These are phyloP conservation scores for Mystacides longicornis DNA, from an alignment of 2,888 invertebrate species.

Conservation along the genomic window DNA sequence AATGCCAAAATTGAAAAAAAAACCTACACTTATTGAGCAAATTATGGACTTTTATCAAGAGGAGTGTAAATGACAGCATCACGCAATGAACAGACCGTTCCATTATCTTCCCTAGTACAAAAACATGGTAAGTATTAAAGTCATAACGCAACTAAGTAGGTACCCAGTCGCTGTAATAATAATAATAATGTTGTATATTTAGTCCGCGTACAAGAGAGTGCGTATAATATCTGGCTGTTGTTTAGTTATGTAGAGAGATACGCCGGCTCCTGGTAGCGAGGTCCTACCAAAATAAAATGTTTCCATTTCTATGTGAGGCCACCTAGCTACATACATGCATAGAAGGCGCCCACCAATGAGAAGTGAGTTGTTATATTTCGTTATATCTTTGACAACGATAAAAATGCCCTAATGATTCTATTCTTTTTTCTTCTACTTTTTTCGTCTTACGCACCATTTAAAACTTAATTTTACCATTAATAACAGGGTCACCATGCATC, in stretches of 20 bases:
- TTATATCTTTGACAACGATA: slow-evolving; percentile 7
- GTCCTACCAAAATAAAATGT: neutral
- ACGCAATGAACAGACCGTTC: neutral
- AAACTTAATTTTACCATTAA: slow-evolving; percentile 9
- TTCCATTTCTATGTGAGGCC: neutral
- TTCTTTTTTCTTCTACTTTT: slow-evolving; percentile 8
- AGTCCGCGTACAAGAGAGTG: too few relatives aligned
- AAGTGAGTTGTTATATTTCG: slow-evolving; percentile 4
- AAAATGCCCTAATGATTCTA: slow-evolving; percentile 8
- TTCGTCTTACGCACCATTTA: slow-evolving; percentile 10
- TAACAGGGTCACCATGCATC: neutral
- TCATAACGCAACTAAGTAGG: too few relatives aligned
- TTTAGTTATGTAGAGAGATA: too few relatives aligned
- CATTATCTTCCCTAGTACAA: neutral
- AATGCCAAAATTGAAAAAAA: too few relatives aligned
- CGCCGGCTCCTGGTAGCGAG: too few relatives aligned
- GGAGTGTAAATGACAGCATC: too few relatives aligned
- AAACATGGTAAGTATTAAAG: neutral
- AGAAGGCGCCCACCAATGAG: too few relatives aligned
- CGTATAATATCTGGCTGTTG: too few relatives aligned
- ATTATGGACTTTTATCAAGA: too few relatives aligned
- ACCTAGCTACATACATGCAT: too few relatives aligned
- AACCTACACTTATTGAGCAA: too few relatives aligned
- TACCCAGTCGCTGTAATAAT: too few relatives aligned
- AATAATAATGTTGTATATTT: neutral